Base-by-base conservation (phyloP, 2,797 vertebrate species). In the Pampus argenteus region DNA sequence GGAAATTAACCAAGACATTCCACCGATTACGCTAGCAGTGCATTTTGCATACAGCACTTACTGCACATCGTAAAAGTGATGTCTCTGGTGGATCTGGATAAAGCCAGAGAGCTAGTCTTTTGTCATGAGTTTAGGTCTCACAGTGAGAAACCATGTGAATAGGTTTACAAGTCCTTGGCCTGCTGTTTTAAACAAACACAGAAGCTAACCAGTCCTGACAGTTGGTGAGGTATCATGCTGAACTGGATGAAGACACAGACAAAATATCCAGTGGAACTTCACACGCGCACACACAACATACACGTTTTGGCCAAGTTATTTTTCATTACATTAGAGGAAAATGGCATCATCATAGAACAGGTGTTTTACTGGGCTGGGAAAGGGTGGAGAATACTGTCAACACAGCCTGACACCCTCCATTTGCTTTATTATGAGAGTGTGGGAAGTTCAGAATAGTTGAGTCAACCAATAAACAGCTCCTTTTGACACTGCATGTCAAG, bases 181-280 rank as follows among this genome's bases (percentile, higher is more conserved):
- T 64, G 68, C 49, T 25, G 73, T 58, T 20, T 74, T 70, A 75
- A 86, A 78, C 59, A 74, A 89, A 85, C 81, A 84, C 74, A 79
- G 82, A 84, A 82, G 72, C 67, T 88, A 83, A 88, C 56, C 9
- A 11, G 59, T 88, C 51, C 66, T 88, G 87, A 89, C 87, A 86
- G 79, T 69, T 71, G 57, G 57, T 72, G 77, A 86, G 71, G 75
- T 68, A 71, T 75, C 58, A 38, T 15, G 45, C 61, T 57, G 55
- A 79, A 82, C 20, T 71, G 73, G 56, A 79, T 31, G 54, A 82
- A 87, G 62, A 81, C 67, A 79, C 28, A 13, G 61, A 66, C 81
- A 79, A 56, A 85, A 72, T 71, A 74, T 69, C 71, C 70, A 73
- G 36, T 52, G 70, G 60, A 80, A 87, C 70, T 68, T 76, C 58